Conservation (phyloP, 2,888 invertebrate genomes). For the Rhodophaea formosa region DNA sequence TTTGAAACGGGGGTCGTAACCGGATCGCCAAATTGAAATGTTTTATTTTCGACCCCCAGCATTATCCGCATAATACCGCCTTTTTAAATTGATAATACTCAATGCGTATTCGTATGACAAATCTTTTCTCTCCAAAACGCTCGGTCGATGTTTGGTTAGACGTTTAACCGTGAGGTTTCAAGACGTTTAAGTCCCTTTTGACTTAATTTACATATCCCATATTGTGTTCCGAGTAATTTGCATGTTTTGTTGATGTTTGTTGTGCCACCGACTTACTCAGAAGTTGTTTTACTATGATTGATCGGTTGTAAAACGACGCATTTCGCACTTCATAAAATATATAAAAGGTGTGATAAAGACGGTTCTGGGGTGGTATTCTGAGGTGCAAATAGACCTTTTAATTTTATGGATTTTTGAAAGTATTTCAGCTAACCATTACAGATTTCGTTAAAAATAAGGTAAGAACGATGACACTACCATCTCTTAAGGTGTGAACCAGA, state of each 20-base stretch:
- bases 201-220: constrained; percentile 59
- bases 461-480: no score
- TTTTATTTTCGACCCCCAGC: constrained; percentile 70
- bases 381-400: not conserved
- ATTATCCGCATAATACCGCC: constrained; percentile 72
- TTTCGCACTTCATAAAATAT: constrained; percentile 61
- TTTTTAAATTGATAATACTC: constrained; percentile 77
- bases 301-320: constrained; percentile 48
- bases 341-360: constrained; percentile 39
- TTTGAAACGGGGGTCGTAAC: constrained; percentile 73
- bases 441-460: no score
- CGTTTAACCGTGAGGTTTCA: constrained; percentile 72
- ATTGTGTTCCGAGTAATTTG: constrained; percentile 48
- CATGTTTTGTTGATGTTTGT: constrained; percentile 60
- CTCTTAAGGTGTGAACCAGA: no score
- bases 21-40: constrained; percentile 81
- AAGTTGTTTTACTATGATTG: constrained; percentile 62
- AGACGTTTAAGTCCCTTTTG: constrained; percentile 35
- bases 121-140: constrained; percentile 48
- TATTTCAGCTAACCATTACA: no score
- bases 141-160: constrained; percentile 69
- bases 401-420: not conserved
- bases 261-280: constrained; percentile 58
- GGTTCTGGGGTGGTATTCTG: constrained; percentile 13
- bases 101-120: constrained; percentile 65